Conservation (phyloP, 2,113 vertebrate genomes). For the Phaethornis superciliosus region DNA sequence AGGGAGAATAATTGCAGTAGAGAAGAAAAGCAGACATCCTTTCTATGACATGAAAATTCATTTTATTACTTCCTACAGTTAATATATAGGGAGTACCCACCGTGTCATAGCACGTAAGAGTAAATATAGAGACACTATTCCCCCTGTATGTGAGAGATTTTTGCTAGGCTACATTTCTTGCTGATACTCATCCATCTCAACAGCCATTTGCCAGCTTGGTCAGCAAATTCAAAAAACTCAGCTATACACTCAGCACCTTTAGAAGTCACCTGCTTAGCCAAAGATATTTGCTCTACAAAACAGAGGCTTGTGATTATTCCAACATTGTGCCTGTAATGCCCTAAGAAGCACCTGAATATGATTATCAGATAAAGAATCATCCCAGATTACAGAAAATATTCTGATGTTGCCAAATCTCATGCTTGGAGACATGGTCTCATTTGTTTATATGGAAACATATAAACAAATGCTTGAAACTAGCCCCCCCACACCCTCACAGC, state of each 20-base stretch:
- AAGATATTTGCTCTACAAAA: not conserved
- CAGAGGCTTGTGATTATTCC: not conserved
- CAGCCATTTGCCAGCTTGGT: not conserved
- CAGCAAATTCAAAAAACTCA: not conserved
- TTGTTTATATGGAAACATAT: not conserved
- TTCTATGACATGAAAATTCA: not conserved
- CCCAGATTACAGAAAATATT: not conserved
- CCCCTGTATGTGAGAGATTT: not conserved
- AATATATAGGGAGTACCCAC: not conserved
- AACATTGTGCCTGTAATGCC: not conserved
- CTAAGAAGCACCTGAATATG: not conserved
- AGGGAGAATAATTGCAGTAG: not conserved
- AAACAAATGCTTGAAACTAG: not conserved
- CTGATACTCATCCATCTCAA: not conserved
- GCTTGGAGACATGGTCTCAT: not conserved
- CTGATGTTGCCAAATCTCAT: not conserved
- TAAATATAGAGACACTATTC: not conserved
- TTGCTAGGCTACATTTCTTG: not conserved
- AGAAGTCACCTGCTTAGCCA: not conserved
- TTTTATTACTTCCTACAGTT: not conserved
- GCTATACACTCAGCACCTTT: not conserved
- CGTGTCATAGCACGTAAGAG: not conserved
- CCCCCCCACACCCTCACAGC: accelerated
- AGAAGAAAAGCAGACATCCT: not conserved
- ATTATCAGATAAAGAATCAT: not conserved